Evolutionary conservation across 1,140 invertebrate species (phyloP).

Genomic region (Achatina immaculata): DNA sequence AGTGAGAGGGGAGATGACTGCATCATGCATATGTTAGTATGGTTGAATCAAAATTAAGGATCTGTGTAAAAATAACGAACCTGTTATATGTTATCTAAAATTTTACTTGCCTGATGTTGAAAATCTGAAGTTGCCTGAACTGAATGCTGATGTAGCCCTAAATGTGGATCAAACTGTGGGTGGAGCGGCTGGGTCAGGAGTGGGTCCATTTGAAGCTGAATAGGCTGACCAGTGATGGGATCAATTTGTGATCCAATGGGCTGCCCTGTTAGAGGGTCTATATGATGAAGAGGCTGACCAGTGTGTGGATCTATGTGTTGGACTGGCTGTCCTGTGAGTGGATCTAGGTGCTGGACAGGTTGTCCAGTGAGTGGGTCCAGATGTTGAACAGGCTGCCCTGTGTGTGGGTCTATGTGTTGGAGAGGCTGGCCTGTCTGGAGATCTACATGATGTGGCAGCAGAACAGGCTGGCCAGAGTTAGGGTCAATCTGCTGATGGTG

Average conservation of each 20-base stretch:
- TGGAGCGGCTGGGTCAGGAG: conserved; percentile 30
- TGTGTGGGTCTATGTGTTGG: conserved; percentile 9
- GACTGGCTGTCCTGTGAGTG: conserved; percentile 13
- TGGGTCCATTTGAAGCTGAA: conserved; percentile 37
- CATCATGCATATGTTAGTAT: background rate
- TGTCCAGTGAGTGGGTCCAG: conserved; percentile 25
- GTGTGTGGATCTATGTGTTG: conserved; percentile 15
- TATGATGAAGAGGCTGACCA: conserved; percentile 13
- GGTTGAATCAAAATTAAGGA: conserved; percentile 18
- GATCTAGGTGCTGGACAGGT: conserved; percentile 20
- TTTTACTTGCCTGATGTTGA: background rate
- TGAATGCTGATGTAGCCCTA: background rate
- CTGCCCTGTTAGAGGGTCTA: conserved; percentile 18
- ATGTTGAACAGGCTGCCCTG: conserved; percentile 1
- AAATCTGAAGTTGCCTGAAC: background rate
- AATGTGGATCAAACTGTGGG: background rate
- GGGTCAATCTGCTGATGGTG: conserved; percentile 21
- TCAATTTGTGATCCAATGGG: conserved; percentile 7
- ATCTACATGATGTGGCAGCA: background rate
- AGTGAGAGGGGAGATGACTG: background rate
- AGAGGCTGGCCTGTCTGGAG: conserved; percentile 9
- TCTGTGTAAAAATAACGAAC: background rate
- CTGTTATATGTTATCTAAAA: conserved; percentile 1
- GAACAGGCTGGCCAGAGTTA: conserved; percentile 18
- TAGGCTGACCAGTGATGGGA: conserved; percentile 19